Evolutionary conservation across 2,888 invertebrate species (phyloP).

Genomic region (Aleiodes testaceus): DNA sequence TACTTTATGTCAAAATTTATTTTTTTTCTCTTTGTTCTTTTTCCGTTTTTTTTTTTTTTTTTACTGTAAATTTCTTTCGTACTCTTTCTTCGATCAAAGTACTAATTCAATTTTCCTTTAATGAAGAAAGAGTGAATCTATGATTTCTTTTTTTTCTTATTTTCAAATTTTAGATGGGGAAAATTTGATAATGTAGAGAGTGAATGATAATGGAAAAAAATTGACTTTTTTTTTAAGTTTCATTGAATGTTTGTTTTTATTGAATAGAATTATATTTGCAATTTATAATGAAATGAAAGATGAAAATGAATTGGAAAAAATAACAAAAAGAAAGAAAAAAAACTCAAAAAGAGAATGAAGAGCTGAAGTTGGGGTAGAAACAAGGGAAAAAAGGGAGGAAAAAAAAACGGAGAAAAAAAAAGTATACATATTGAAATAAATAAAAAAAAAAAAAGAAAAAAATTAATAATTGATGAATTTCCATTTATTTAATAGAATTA

Average conservation of each 20-base stretch:
- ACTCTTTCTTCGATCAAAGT: conserved; percentile 26
- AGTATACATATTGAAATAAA: conserved; percentile 46
- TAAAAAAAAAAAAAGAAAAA: conserved; percentile 34
- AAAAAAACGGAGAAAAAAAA: conserved; percentile 20
- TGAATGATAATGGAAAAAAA: conserved; percentile 60
- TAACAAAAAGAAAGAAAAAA: conserved; percentile 58
- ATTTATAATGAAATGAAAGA: conserved; percentile 66
- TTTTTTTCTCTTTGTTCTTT: conserved; percentile 66
- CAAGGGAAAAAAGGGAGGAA: conserved; percentile 40
- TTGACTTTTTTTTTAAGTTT: conserved; percentile 44
- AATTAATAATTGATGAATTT: conserved; percentile 1
- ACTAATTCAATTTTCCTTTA: neutral
- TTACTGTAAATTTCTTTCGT: conserved; percentile 34
- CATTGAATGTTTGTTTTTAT: conserved; percentile 35
- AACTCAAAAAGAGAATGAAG: conserved; percentile 59
- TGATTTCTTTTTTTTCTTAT: no score
- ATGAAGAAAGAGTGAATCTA: neutral
- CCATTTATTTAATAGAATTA: neutral
- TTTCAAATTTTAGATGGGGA: neutral
- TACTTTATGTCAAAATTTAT: conserved; percentile 70
- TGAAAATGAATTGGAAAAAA: conserved; percentile 10
- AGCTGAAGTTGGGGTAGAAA: conserved; percentile 37
- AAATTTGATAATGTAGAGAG: no score
- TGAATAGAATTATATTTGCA: conserved; percentile 42
- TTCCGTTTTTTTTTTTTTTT: conserved; percentile 58